Evolutionary conservation across 2,113 vertebrate species (phyloP).

Genomic region (Lasiurus cinereus): DNA sequence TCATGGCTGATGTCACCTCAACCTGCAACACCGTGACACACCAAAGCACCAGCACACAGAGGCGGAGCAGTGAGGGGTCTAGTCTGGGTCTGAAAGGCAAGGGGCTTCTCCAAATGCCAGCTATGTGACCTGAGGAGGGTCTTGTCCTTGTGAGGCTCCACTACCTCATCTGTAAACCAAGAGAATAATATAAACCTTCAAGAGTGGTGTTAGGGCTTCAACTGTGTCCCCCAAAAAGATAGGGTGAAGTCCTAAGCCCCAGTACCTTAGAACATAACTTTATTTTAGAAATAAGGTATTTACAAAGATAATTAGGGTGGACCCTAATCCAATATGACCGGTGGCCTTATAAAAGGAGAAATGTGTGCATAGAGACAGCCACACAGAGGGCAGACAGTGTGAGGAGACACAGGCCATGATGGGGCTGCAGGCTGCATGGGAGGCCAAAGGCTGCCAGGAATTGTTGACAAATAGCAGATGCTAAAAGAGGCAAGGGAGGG

Average conservation of each 20-base stretch:
- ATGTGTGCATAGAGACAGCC: neutral
- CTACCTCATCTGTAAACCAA: neutral
- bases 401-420: neutral
- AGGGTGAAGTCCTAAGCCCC: neutral
- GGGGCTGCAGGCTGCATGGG: neutral
- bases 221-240: neutral
- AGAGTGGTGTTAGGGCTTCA: neutral
- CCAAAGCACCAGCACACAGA: neutral
- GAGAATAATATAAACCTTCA: neutral
- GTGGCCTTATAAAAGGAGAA: neutral
- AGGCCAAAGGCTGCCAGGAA: neutral
- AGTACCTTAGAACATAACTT: neutral
- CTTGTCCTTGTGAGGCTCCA: neutral
- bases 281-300: slow-evolving; percentile 3
- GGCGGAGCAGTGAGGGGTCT: neutral
- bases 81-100: neutral
- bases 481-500: neutral
- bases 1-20: neutral
- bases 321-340: neutral
- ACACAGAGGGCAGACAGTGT: neutral
- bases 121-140: neutral
- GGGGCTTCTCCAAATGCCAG: neutral
- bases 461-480: neutral
- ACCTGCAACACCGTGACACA: rapidly evolving
- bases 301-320: neutral